These are phyloP conservation scores for Goniozus legneri DNA, from an alignment of 1,140 invertebrate genomes.

Conservation along the genomic window DNA sequence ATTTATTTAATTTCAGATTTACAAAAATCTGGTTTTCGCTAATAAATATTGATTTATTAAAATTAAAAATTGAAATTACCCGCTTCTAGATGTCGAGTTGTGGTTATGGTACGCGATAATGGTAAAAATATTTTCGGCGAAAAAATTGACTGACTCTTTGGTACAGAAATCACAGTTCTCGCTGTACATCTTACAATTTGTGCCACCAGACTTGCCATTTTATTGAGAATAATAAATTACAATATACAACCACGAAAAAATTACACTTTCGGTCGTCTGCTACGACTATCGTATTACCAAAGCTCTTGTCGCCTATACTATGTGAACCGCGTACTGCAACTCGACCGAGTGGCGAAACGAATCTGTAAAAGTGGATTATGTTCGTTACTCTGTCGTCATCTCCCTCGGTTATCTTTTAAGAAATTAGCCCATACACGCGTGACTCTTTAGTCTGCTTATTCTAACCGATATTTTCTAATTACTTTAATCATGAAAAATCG, in stretches of 20 bases:
- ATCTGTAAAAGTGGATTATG: slow-evolving; percentile 1
- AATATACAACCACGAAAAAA: background rate
- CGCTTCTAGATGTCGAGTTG: slow-evolving; percentile 19
- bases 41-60: background rate
- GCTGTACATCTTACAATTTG: slow-evolving; percentile 18
- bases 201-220: slow-evolving; percentile 35
- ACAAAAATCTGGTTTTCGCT: no score
- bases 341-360: slow-evolving; percentile 17
- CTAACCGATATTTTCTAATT: no score
- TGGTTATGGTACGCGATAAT: slow-evolving; percentile 25
- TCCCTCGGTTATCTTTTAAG: slow-evolving; percentile 20
- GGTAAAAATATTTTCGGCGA: background rate
- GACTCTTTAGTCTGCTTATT: no score
- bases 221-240: slow-evolving; percentile 1
- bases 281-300: background rate
- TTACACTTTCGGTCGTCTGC: background rate
- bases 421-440: no score
- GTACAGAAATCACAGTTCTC: slow-evolving; percentile 11
- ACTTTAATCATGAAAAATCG: no score
- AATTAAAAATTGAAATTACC: slow-evolving; percentile 26
- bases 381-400: slow-evolving; percentile 15
- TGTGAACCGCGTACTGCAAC: slow-evolving; percentile 15
- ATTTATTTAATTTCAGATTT: no score
- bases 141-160: background rate
- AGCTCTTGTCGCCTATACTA: slow-evolving; percentile 4